These are phyloP conservation scores for Aporophyla nigra DNA, from an alignment of 2,888 invertebrate species.

Conservation along the genomic window DNA sequence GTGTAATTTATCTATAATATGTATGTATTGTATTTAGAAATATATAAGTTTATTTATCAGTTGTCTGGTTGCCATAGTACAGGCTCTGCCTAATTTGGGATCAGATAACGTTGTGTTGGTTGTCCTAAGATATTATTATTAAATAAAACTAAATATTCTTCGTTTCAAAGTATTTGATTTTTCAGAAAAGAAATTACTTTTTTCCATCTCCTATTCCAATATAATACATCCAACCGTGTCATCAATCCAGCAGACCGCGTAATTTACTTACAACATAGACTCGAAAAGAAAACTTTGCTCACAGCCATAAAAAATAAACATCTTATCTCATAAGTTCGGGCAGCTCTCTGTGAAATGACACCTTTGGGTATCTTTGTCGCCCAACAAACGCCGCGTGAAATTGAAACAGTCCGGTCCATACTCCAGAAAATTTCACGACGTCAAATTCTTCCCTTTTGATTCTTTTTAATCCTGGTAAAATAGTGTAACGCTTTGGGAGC, in stretches of 20 bases:
- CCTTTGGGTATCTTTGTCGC: conserved; percentile 88
- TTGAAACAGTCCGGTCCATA: conserved; percentile 87
- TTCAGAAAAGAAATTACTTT: background rate
- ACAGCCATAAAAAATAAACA: conserved; percentile 82
- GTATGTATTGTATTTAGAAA: too few species aligned
- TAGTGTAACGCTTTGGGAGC: conserved; percentile 42
- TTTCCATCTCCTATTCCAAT: background rate
- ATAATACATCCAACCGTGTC: conserved; percentile 27
- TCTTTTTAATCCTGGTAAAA: conserved; percentile 76
- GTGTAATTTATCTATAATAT: too few species aligned
- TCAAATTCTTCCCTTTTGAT: conserved; percentile 77
- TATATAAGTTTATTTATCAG: too few species aligned
- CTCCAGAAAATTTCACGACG: conserved; percentile 79
- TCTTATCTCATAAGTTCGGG: conserved; percentile 83
- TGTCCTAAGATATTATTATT: too few species aligned
- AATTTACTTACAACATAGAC: conserved; percentile 67
- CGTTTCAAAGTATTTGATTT: background rate
- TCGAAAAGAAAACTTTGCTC: conserved; percentile 73
- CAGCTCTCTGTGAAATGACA: conserved; percentile 86
- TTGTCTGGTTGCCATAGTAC: too few species aligned
- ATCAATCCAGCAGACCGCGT: conserved; percentile 63
- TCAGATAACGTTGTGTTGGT: too few species aligned
- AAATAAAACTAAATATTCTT: too few species aligned
- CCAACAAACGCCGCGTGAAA: conserved; percentile 90
- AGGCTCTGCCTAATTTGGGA: too few species aligned